Conservation (phyloP, 2,113 vertebrate species). For the Sisor rabdophorus region DNA sequence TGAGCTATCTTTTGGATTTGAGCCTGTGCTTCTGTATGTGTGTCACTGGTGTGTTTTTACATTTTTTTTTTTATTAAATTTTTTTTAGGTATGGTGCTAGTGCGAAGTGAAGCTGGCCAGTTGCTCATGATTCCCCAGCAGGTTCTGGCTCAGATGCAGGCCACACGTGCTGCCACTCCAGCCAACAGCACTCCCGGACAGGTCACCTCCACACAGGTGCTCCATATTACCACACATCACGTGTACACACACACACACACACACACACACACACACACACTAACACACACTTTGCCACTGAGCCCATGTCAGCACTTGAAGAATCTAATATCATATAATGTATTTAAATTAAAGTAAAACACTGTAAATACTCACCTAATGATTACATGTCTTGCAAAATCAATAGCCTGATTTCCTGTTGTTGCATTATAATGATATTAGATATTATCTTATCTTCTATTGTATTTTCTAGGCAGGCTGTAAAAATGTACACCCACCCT, state of each 20-base stretch:
- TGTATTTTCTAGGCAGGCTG: no score
- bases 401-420: no score
- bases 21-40: background rate
- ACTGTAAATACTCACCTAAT: no score
- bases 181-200: slow-evolving; percentile 79
- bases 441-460: no score
- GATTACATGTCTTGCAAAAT: no score
- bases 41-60: no score
- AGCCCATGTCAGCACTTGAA: background rate
- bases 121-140: slow-evolving; percentile 94
- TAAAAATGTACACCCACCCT: no score
- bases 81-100: slow-evolving; percentile 87
- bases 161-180: slow-evolving; percentile 81
- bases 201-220: slow-evolving; percentile 81
- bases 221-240: background rate
- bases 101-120: slow-evolving; percentile 91
- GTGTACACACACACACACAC: background rate
- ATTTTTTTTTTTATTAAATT: slow-evolving; percentile 1
- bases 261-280: background rate
- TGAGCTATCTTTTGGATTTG: background rate
- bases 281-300: background rate
- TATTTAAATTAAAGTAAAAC: no score
- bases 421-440: no score
- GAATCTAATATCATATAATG: no score
- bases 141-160: slow-evolving; percentile 88